phyloP scores from a whole-genome alignment of 2,113 vertebrate species.

The Quiscalus mexicanus region DNA sequence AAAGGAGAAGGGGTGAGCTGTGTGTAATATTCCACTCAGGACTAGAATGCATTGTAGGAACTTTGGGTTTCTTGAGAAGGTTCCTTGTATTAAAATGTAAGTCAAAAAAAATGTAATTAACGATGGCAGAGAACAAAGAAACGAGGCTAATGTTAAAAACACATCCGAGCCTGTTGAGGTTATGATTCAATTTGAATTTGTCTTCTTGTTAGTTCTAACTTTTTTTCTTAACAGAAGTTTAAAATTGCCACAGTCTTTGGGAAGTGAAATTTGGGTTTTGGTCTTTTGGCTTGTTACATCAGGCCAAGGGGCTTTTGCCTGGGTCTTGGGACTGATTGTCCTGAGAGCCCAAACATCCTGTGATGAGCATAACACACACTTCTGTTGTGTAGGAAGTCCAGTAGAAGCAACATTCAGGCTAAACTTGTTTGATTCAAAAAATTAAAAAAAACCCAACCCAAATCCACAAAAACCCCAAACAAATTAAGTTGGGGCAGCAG shows the following conservation, averaged over 20 bases:
- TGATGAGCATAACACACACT: neutral
- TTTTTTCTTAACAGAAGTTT: neutral
- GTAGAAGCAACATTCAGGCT: neutral
- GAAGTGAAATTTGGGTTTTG: neutral
- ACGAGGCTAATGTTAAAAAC: neutral
- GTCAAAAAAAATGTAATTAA: neutral
- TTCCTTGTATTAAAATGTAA: neutral
- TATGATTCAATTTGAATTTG: neutral
- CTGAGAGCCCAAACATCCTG: neutral
- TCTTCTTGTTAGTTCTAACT: neutral
- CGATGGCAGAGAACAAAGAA: neutral
- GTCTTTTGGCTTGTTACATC: neutral
- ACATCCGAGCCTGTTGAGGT: neutral
- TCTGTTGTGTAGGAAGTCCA: neutral
- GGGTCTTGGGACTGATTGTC: neutral
- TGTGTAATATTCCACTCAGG: neutral
- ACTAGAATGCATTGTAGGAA: neutral
- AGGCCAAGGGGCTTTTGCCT: neutral
- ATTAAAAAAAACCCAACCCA: neutral
- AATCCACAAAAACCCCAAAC: neutral
- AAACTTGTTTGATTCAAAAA: neutral
- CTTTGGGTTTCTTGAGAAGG: neutral
- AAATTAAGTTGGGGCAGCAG: too few species aligned
- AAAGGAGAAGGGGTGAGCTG: neutral
- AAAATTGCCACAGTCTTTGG: neutral